Evolutionary conservation across 2,113 vertebrate species (phyloP).

Genomic region (Ceratotherium simum): DNA sequence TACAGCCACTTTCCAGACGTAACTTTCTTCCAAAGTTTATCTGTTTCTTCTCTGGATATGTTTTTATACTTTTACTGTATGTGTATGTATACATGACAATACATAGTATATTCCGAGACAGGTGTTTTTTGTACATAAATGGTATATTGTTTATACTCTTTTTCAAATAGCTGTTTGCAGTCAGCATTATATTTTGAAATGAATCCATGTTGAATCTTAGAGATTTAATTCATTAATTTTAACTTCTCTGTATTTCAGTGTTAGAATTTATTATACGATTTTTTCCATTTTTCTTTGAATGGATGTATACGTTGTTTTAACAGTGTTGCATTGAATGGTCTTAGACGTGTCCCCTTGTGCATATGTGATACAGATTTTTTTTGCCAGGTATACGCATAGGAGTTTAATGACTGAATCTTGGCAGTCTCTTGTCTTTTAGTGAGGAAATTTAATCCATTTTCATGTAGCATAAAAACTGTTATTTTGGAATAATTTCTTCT

Average conservation of each 20-base stretch:
- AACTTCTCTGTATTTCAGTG: neutral
- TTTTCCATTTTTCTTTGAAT: neutral
- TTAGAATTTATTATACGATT: neutral
- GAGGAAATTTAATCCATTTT: slow-evolving; percentile 28
- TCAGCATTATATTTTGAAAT: neutral
- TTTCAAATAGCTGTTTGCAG: neutral
- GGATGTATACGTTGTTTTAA: neutral
- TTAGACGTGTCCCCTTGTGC: neutral
- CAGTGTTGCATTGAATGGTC: neutral
- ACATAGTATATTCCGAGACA: neutral
- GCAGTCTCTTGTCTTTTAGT: slow-evolving; percentile 11
- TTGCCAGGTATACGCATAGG: neutral
- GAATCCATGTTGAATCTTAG: neutral
- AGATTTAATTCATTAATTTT: neutral
- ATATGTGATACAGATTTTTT: neutral
- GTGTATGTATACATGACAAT: neutral
- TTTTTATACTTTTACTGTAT: neutral
- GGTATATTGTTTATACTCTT: neutral
- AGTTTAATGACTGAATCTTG: neutral
- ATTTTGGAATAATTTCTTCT: slow-evolving; percentile 7
- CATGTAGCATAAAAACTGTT: neutral
- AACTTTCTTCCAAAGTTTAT: neutral
- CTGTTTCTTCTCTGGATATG: neutral
- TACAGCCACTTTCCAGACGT: neutral
- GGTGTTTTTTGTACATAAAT: neutral